Conservation (phyloP, 2,888 invertebrate genomes). For the Lamellibrachia satsuma region DNA sequence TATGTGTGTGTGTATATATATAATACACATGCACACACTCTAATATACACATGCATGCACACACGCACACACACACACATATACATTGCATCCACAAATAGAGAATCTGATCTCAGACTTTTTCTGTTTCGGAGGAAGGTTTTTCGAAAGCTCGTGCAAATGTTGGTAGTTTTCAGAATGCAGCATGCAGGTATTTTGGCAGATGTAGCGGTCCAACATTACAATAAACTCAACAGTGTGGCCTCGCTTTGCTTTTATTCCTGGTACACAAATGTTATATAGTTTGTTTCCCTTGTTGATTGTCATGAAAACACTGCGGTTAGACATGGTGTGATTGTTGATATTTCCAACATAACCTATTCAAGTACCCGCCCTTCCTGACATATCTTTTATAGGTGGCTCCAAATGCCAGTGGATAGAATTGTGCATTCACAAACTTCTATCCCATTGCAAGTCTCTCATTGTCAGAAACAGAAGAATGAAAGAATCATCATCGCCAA, state of each 20-base stretch:
- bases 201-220: background rate
- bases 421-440: no score
- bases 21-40: background rate
- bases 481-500: background rate
- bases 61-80: background rate
- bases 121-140: background rate
- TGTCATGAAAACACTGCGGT: background rate
- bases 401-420: background rate
- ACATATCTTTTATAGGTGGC: constrained; percentile 2
- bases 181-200: background rate
- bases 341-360: background rate
- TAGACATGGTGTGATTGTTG: background rate
- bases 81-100: background rate
- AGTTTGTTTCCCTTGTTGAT: background rate
- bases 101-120: constrained; percentile 11
- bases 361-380: background rate
- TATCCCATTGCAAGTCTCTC: background rate
- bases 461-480: background rate
- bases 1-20: background rate
- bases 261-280: background rate
- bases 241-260: background rate
- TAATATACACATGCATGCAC: background rate
- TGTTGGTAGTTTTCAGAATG: background rate
- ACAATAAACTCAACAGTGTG: background rate
- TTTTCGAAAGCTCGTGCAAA: background rate